Base-by-base conservation (phyloP, 2,888 invertebrate species). In the Crossocerus cetratus region DNA sequence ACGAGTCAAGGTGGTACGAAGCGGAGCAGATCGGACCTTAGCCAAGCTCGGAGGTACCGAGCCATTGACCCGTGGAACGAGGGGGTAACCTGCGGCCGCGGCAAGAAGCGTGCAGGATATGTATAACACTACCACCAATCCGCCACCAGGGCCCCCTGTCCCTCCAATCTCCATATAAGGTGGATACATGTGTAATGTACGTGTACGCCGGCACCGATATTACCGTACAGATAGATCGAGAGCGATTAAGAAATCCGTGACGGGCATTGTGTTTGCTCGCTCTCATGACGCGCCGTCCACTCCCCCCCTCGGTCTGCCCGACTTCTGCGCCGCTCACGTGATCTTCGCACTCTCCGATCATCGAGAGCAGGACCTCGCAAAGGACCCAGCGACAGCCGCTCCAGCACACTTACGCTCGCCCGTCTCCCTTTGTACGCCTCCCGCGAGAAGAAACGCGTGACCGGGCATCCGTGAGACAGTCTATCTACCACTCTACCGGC, bases 181-280 rank as follows among this genome's bases (percentile, higher is more conserved):
- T 76, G 64, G 62, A 58, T 75, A 81, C 77, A 70, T 76, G 68
- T 70, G 73, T 71, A 76, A 74, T 67, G 76, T 65, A 64, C 65
- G 63, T 77, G 66, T 69, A 76, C 67, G 8, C 32, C 71, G 80
- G 77, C 75, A 67, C 81, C 70, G 83, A 82, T 82, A 83, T 84
- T 83, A 82, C 81, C 78, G 83, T 83, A 82, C 85, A 80, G 88
- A 87, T 84, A 87, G 88, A 88, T 88, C 85, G 87, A 84, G 86
- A 87, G 83, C 88, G 89, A 89, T 89, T 89, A 88, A 88, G 88
- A 89, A 89, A 88, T 88, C 86, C 87, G 86, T 88, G 89, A 88
- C 86, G 87, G 84, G 83, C 85, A 88, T 89, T 89, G 89, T 88
- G 85, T 86, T 85, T 83, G 80, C 64, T 64, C 69, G 76, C 73